Base-by-base conservation (phyloP, 1,140 invertebrate species). In the Brachionus rotundiformis region DNA sequence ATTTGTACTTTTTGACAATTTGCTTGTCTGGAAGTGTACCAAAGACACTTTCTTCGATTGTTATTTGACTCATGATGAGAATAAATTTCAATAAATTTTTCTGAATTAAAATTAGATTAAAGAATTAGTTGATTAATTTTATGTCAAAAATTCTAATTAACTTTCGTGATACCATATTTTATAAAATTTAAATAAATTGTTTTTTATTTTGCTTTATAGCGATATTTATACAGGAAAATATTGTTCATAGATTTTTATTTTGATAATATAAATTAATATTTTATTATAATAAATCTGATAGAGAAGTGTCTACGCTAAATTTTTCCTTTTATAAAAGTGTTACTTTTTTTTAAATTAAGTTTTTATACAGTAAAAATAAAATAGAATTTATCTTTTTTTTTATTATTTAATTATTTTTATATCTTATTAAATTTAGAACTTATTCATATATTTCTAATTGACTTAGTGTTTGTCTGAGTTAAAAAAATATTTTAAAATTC, bases 81-180 rank as follows among this genome's bases (percentile, higher is more conserved):
- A 25, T 27, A 63, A 87, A 63, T 10, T 23, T 25, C 23, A 23
- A 61, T 3, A 13, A 65, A 13, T 1, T 31, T 23, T 33, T 68
- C 8, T 4, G n/a, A n/a, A n/a, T n/a, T n/a, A n/a, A n/a, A n/a
- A n/a, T n/a, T n/a, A n/a, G n/a, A n/a, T n/a, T n/a, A n/a, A n/a
- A n/a, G n/a, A n/a, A n/a, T n/a, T n/a, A n/a, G n/a, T n/a, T n/a
- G n/a, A n/a, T n/a, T n/a, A n/a, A n/a, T n/a, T n/a, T n/a, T n/a
- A n/a, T n/a, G n/a, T n/a, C n/a, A n/a, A n/a, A n/a, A n/a, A n/a
- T n/a, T n/a, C n/a, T n/a, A n/a, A n/a, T n/a, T n/a, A n/a, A n/a
- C n/a, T n/a, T n/a, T n/a, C n/a, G n/a, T n/a, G n/a, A n/a, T n/a
- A n/a, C n/a, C n/a, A n/a, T n/a, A n/a, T n/a, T n/a, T n/a, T n/a